Percentiles rank a stretch among this genome's conserved stretches.
phyloP scores from a whole-genome alignment of 2,113 vertebrate genomes.

The Aviceda subcristata region DNA sequence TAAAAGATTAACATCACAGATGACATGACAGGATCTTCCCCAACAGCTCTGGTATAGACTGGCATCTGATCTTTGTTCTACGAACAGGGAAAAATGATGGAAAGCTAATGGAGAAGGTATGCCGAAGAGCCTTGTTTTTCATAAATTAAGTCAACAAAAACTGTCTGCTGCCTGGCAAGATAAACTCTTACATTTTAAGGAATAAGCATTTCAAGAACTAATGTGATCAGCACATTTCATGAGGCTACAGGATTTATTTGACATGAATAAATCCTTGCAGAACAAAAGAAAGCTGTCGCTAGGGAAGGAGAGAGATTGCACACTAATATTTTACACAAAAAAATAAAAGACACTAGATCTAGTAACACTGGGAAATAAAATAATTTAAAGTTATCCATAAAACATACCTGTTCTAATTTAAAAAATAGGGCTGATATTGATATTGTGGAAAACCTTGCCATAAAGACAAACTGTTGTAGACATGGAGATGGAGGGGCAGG shows the following conservation, averaged over 20 bases:
- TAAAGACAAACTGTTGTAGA: neutral
- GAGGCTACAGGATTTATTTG: neutral
- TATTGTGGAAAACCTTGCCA: neutral
- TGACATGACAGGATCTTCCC: neutral
- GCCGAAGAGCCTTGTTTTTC: neutral
- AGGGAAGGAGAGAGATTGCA: neutral
- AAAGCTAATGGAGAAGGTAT: neutral
- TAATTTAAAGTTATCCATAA: neutral
- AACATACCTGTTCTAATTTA: neutral
- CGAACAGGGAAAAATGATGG: neutral
- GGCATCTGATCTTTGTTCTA: neutral
- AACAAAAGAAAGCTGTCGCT: neutral
- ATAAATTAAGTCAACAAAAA: neutral
- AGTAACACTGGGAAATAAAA: neutral
- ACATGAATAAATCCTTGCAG: neutral
- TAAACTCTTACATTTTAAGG: neutral
- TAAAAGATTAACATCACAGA: neutral
- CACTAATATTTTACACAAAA: neutral
- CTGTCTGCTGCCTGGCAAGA: neutral
- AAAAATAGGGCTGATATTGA: neutral
- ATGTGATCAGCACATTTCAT: neutral
- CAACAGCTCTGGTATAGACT: neutral
- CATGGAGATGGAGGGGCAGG: neutral
- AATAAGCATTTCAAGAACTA: neutral
- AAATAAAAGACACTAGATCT: neutral